These are phyloP conservation scores for Drosophila stalkeri DNA, from an alignment of 2,888 invertebrate genomes.

Conservation along the genomic window DNA sequence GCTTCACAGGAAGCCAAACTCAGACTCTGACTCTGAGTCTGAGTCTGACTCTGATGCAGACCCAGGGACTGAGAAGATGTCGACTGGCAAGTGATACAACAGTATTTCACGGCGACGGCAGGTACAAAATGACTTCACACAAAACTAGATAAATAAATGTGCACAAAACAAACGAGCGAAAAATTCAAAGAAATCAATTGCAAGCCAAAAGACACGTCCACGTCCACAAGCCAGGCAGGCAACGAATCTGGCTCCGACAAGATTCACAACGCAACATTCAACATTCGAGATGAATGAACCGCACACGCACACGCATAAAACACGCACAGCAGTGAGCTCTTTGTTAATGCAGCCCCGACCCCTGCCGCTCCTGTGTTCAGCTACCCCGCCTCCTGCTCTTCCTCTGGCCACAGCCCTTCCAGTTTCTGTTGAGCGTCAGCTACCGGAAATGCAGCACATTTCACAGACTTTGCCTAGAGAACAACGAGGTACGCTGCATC, in stretches of 20 bases:
- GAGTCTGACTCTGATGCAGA: constrained; percentile 3
- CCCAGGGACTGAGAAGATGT: constrained; percentile 5
- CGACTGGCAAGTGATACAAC: constrained; percentile 48
- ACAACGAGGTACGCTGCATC: constrained; percentile 3
- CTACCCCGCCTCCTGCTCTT: not conserved
- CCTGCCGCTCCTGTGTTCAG: not conserved
- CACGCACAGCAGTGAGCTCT: constrained; percentile 54
- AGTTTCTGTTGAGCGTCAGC: constrained; percentile 37
- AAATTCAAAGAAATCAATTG: constrained; percentile 81
- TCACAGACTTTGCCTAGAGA: constrained; percentile 37
- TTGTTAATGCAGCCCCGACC: constrained; percentile 17
- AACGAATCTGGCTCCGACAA: not conserved
- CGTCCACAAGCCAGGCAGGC: not conserved
- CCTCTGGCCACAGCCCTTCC: not conserved
- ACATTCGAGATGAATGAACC: constrained; percentile 54
- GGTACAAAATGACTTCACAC: constrained; percentile 81
- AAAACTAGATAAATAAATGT: constrained; percentile 71
- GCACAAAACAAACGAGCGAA: constrained; percentile 70
- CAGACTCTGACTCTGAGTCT: not conserved
- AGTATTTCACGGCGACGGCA: constrained; percentile 53
- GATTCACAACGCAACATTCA: constrained; percentile 35
- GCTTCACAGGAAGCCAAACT: constrained; percentile 69
- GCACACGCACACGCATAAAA: constrained; percentile 72
- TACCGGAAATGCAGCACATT: constrained; percentile 81
- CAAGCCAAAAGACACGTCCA: constrained; percentile 73